These are phyloP conservation scores for Dasyprocta punctata DNA, from an alignment of 2,113 vertebrate species.

Conservation along the genomic window DNA sequence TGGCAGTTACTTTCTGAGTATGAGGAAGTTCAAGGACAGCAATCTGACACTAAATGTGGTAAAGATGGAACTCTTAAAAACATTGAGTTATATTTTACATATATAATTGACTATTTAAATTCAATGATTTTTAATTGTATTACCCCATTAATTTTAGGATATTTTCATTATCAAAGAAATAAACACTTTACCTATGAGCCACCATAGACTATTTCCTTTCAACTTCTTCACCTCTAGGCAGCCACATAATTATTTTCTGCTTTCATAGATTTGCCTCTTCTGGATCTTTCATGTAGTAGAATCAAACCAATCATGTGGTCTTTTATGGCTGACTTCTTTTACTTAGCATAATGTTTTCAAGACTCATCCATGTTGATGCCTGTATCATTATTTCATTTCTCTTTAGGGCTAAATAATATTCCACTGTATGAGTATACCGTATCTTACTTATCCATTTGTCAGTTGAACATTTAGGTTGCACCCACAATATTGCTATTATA, in stretches of 20 bases:
- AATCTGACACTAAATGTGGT: not conserved
- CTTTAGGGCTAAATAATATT: not conserved
- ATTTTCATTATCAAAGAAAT: not conserved
- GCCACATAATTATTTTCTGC: not conserved
- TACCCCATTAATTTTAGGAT: not conserved
- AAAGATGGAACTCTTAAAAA: not conserved
- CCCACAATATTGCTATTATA: not conserved
- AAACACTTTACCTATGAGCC: not conserved
- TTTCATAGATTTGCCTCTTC: not conserved
- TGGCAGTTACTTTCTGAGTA: not conserved
- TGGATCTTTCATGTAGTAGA: not conserved
- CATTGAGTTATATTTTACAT: not conserved
- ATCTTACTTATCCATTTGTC: not conserved
- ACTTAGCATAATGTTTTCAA: not conserved
- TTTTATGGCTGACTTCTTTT: not conserved
- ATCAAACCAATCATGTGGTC: not conserved
- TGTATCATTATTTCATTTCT: not conserved
- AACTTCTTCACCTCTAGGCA: not conserved
- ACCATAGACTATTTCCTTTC: not conserved
- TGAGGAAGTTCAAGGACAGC: not conserved
- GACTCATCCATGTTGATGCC: not conserved
- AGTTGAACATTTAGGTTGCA: not conserved
- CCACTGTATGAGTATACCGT: not conserved
- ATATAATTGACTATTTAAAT: not conserved
- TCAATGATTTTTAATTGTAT: not conserved